Base-by-base conservation (phyloP, 2,797 vertebrate species). In the Sylvia borin region DNA sequence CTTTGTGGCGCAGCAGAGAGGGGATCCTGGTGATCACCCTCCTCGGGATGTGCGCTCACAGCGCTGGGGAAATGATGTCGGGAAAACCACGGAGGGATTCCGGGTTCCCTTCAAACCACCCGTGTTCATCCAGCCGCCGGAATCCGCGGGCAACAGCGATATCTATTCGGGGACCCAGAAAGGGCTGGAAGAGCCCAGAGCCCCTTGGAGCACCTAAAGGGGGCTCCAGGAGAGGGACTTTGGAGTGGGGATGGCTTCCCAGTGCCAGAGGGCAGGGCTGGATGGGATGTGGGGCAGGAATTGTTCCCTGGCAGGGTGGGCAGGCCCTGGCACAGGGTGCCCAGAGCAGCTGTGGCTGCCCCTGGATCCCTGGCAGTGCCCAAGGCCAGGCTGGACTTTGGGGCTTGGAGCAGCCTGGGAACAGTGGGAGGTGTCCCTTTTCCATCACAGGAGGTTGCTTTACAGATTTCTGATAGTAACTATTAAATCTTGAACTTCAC, bases 221-320 rank as follows among this genome's bases (percentile, higher is more conserved):
- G n/a, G 18, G 5, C 18, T 67, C 54, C 36, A 4, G 6, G n/a
- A 29, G 15, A 53, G 47, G 24, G n/a, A n/a, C n/a, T n/a, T n/a
- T n/a, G n/a, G n/a, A n/a, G n/a, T n/a, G n/a, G n/a, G n/a, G n/a
- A n/a, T n/a, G 57, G 50, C 17, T 55, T 55, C 55, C 1, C 1
- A 61, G 1, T 53, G 47, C 0, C 38, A 71, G 38, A 0, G 0
- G 38, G 17, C 17, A 45, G 67, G 57, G 22, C 0, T 21, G 1
- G 47, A 5, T 57, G 60, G 36, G 70, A 57, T 14, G 0, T 26
- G 31, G 43, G 60, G 43, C 0, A 65, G 81, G 31, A 65, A 84
- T 50, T 57, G 42, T 21, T 25, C 42, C 50, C 60, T 55, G 42
- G 47, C 0, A 61, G 66, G 55, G 66, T 71, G 66, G 78, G 32